Conservation (phyloP, 1,140 invertebrate species). For the Drosophila teissieri region DNA sequence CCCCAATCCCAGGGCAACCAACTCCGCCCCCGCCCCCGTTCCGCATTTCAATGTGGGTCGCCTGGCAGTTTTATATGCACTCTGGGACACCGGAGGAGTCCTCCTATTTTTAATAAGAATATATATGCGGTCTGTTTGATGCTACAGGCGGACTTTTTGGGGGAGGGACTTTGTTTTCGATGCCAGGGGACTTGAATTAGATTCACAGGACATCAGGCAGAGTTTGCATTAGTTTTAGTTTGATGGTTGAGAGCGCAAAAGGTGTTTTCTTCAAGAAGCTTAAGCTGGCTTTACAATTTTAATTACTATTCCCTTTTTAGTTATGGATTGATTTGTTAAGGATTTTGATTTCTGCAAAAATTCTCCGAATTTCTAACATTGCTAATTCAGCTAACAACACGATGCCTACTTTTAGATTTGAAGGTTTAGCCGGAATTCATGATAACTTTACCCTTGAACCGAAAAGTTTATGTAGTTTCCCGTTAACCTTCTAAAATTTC, state of each 20-base stretch:
- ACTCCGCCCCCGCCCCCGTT: background rate
- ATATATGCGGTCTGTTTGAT: conserved; percentile 80
- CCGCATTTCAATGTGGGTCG: conserved; percentile 22
- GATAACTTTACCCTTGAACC: background rate
- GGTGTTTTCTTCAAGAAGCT: background rate
- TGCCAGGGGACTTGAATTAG: conserved; percentile 21
- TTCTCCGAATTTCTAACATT: no score
- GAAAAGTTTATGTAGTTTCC: background rate
- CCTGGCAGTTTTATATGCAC: conserved; percentile 70
- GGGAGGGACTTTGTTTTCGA: conserved; percentile 19
- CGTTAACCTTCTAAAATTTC: conserved; percentile 4
- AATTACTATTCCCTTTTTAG: no score
- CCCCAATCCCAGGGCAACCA: background rate
- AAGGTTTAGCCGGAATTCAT: background rate
- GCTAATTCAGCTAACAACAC: no score
- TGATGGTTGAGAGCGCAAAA: background rate
- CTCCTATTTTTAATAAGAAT: conserved; percentile 75
- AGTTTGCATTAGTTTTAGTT: conserved; percentile 20
- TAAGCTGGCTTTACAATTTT: no score
- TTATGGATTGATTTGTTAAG: no score
- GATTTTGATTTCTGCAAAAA: no score
- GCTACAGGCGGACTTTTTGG: conserved; percentile 28
- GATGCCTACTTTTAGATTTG: background rate
- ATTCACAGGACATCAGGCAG: conserved; percentile 6
- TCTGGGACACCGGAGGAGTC: conserved; percentile 68